Evolutionary conservation across 2,113 vertebrate genomes (phyloP), one percentile per base, ranked within the genome.

Genomic region (Tautogolabrus adspersus): DNA sequence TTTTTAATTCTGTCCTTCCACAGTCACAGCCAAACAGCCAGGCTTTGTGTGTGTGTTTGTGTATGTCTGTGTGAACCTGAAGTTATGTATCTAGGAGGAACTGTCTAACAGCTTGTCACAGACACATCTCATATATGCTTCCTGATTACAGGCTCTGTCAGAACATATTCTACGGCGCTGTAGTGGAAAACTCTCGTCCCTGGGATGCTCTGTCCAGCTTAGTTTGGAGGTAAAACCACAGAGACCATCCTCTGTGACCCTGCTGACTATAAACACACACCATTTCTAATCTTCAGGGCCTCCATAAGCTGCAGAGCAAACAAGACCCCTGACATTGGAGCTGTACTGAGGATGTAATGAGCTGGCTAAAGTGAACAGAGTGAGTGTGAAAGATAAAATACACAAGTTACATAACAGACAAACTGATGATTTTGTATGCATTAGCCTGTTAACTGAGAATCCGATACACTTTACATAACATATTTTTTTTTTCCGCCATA

Each of bases 1-100:
- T 90, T 93, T 94, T 89, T 89, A 93, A 87, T 75, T 60, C 23
- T 76, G 81, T 81, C 76, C 72, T 85, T 79, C 73, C 75, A 62
- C 73, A 82, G 77, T 66, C 77, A 75, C 72, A 79, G 73, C 72
- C 77, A 68, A 54, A 22, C 15, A 54, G 46, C 57, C 57, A 10
- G 72, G 34, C 13, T 72, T 23, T n/a, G 13, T 72, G 65, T 54
- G 68, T 77, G 47, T 57, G 75, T 79, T 60, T 83, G 58, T 62
- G 19, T 81, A 19, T 1, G 19, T 58, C 55, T 71, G 37, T 42
- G 49, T 76, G 77, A 78, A 84, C 74, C 75, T 55, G 44, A 55
- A 73, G 77, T 79, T 77, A 68, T 22, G 10, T 81, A 75, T 55
- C 47, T 6, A 47, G 46, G 63, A 52, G 62, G 1, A 57, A 66